Percentiles rank a stretch among this genome's conserved stretches.
phyloP scores from a whole-genome alignment of 2,888 invertebrate genomes.

The Theretra japonica region DNA sequence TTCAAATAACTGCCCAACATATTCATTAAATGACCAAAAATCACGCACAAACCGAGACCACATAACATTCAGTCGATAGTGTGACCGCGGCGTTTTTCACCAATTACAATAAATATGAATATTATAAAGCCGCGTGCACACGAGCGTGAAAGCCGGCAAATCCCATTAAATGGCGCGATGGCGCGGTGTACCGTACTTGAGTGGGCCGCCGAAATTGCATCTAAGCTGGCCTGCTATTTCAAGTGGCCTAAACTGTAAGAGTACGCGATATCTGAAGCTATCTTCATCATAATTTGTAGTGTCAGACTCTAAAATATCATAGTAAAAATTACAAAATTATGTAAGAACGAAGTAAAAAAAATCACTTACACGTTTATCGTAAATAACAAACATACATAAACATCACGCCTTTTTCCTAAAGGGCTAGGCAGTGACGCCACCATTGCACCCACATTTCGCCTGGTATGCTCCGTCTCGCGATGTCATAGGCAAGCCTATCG shows the following conservation, averaged over 20 bases:
- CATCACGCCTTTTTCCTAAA: no score
- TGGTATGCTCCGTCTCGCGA: no score
- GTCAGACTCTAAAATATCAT: no score
- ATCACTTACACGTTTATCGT: no score
- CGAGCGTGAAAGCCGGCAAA: constrained; percentile 29
- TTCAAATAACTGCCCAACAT: no score
- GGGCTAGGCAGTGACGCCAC: no score
- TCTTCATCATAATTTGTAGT: not conserved
- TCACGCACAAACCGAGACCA: not conserved
- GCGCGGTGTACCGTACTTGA: constrained; percentile 28
- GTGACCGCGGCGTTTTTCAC: not conserved
- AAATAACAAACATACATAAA: no score
- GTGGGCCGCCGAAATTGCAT: constrained; percentile 41
- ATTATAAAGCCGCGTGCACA: constrained; percentile 29
- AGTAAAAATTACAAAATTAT: no score
- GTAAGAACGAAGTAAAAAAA: no score
- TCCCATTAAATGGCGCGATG: constrained; percentile 32
- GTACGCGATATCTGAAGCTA: not conserved
- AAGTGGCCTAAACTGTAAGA: constrained; percentile 15
- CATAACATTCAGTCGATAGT: not conserved
- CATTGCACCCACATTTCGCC: no score
- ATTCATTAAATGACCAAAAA: no score
- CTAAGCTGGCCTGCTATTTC: constrained; percentile 36
- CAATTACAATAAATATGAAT: constrained; percentile 21
- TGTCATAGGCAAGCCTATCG: no score